phyloP scores from a whole-genome alignment of 37 sponge, comb jelly and placozoan species.

The Theonella swinhoei region DNA sequence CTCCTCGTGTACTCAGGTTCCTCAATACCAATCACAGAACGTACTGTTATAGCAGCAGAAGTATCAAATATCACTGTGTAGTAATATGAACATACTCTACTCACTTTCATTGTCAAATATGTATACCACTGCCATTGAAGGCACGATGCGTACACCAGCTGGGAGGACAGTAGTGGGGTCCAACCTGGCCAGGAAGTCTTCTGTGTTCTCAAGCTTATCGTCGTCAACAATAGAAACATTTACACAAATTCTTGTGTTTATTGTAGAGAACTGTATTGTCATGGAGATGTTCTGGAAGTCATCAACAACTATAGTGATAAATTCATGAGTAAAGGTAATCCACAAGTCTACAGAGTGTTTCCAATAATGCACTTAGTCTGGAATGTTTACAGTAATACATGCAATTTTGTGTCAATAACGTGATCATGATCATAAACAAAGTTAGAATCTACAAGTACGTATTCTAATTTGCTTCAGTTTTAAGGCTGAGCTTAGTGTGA shows the following conservation, averaged over 20 bases:
- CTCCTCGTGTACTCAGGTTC: background rate
- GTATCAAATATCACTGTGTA: no score
- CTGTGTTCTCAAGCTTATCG: background rate
- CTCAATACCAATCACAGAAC: background rate
- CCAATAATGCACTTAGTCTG: no score
- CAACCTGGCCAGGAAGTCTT: background rate
- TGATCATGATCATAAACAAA: no score
- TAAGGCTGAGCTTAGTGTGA: no score
- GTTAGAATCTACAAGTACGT: no score
- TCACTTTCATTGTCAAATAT: constrained; percentile 25
- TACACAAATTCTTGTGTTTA: background rate
- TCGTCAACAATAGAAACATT: background rate
- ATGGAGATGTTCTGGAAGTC: background rate
- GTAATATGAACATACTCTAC: no score
- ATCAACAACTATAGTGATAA: background rate
- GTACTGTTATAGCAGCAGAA: no score
- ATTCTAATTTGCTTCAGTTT: no score
- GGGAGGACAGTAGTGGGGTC: background rate
- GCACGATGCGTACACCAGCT: background rate
- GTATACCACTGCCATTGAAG: background rate
- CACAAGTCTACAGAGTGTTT: no score
- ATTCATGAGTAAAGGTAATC: no score
- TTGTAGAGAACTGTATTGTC: background rate
- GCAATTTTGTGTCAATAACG: no score
- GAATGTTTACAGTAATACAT: no score